These are phyloP conservation scores for Rotaria macrura DNA, from an alignment of 2,888 invertebrate species.

Conservation along the genomic window DNA sequence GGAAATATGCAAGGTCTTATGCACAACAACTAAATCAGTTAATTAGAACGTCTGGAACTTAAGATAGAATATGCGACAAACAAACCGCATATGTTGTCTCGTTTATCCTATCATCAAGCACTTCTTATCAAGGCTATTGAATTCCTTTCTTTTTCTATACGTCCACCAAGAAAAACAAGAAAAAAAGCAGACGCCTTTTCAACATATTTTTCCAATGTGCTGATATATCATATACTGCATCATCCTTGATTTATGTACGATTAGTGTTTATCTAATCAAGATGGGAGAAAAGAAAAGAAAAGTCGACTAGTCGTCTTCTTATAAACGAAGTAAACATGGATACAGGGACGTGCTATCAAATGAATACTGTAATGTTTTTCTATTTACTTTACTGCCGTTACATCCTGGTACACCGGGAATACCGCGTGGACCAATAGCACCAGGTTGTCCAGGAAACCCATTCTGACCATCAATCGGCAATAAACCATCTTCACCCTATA, in stretches of 20 bases:
- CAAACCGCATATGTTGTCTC: neutral
- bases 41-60: neutral
- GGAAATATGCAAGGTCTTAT: neutral
- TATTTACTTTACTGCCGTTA: constrained; percentile 24
- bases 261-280: neutral
- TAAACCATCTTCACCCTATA: neutral
- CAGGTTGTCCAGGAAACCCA: constrained; percentile 25
- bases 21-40: neutral
- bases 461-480: constrained; percentile 6
- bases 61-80: neutral
- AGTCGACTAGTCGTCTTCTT: neutral
- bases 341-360: neutral
- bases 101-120: neutral
- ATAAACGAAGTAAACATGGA: neutral
- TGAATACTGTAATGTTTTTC: neutral
- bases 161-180: neutral
- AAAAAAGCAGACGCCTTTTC: neutral
- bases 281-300: neutral
- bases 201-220: neutral
- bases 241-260: neutral
- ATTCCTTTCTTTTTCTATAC: neutral
- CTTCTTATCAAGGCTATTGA: neutral
- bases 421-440: constrained; percentile 22
- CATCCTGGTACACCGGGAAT: constrained; percentile 26
- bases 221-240: neutral